These are phyloP conservation scores for Moxostoma hubbsi DNA, from an alignment of 2,797 vertebrate genomes.

Conservation along the genomic window DNA sequence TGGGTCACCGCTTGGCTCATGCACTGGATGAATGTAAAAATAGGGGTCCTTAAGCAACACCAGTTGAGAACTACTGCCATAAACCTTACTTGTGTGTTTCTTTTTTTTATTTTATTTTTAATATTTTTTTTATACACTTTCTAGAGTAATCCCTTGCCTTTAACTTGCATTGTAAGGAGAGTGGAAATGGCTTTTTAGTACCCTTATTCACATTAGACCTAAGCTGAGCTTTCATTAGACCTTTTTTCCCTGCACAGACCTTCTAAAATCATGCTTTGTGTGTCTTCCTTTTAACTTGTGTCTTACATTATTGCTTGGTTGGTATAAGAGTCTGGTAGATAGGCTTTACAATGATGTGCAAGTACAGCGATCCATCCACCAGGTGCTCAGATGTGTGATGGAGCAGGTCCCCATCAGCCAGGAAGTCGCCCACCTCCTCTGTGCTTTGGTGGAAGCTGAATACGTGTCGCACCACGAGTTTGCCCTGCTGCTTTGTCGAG, in stretches of 20 bases:
- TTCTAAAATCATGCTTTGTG: background rate
- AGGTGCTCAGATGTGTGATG: constrained; percentile 89
- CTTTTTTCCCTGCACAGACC: background rate
- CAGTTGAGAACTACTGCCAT: no score
- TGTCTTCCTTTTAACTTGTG: background rate
- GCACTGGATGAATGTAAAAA: no score
- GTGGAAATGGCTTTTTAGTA: no score
- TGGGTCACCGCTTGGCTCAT: no score
- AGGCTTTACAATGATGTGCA: constrained; percentile 92
- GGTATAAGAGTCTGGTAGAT: constrained; percentile 90
- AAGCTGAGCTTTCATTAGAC: no score
- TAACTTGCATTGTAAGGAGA: no score
- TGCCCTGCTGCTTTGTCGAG: constrained; percentile 83
- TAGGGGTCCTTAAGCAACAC: no score
- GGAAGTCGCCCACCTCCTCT: constrained; percentile 88
- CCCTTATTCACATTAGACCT: no score
- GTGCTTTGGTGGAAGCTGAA: constrained; percentile 97
- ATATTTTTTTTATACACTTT: no score
- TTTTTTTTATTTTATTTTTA: no score
- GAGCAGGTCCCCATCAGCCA: constrained; percentile 84
- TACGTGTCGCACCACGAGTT: constrained; percentile 83
- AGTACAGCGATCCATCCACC: constrained; percentile 85
- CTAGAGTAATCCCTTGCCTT: no score
- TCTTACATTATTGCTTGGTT: constrained; percentile 80
- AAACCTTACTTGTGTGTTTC: no score